Base-by-base conservation (phyloP, 30 jellyfish, hydroid and myxozoan genomes). In the Nemopilema nomurai region DNA sequence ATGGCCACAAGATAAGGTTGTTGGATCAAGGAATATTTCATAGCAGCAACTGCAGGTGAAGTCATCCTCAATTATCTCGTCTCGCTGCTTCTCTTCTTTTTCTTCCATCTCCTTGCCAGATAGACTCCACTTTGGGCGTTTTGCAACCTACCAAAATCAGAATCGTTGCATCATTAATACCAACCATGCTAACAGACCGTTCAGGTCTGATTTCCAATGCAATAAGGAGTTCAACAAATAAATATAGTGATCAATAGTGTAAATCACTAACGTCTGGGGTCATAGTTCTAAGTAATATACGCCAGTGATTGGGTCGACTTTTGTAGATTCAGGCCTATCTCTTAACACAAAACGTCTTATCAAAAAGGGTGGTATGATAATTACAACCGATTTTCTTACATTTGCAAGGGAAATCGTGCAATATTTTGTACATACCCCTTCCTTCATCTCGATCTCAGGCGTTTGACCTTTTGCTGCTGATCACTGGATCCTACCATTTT, bases 1-100 rank as follows among this genome's bases (percentile, higher is more conserved):
- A 77, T 92, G 98, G n/a, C 98, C 98, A 70, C 98, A 92, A 18
- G 96, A 26, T 65, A 92, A 68, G 1, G 98, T 87, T 67, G 98
- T 92, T 65, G 98, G 98, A 52, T 92, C 98, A 25, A 92, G 76
- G 6, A 92, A 62, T 1, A 92, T 33, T 68, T 92, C 98, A 57
- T 33, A 92, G 64, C 98, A 92, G 52, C 91, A 74, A 52, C 92
- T 87, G 68, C 98, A 92, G 9, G 51, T 41, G 52, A 92, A 92
- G 31, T 87, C 97, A 18, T 92, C 98, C 25, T 83, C 97, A 27
- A 49, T 52, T 21, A 32, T 28, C 31, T 77, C 78, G 1, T 77
- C 87, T 77, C 18, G 31, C 13, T 31, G 28, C 24, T 25, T 49
- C 25, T 25, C 69, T 0, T 69, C 80, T 21, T 18, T 29, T 30